Percentiles rank a stretch among this genome's conserved stretches.
Evolutionary conservation across 2,797 vertebrate species (phyloP).

Genomic region (Ctenopoma kingsleyae): DNA sequence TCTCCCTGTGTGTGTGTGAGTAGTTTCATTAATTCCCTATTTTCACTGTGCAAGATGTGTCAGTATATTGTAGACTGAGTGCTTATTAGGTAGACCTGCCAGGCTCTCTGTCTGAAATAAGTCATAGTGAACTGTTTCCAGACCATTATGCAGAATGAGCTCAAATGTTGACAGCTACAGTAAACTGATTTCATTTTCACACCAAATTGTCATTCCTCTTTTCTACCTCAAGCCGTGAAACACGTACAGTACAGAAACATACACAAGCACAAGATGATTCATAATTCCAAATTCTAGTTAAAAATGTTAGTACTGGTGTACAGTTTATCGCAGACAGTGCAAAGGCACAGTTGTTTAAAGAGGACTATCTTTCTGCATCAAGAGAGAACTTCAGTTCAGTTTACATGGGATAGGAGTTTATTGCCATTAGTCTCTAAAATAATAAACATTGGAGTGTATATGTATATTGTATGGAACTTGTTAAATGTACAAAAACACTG

Average conservation of each 20-base stretch:
- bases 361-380: neutral
- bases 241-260: conserved; percentile 10
- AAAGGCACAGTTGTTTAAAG: neutral
- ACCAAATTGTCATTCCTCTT: conserved; percentile 45
- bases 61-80: conserved; percentile 57
- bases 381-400: neutral
- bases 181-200: conserved; percentile 68
- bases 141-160: conserved; percentile 72
- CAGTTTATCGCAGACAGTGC: conserved; percentile 15
- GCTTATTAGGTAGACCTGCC: conserved; percentile 68
- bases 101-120: conserved; percentile 57
- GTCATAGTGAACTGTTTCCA: conserved; percentile 66
- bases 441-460: too few relatives aligned
- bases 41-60: conserved; percentile 61
- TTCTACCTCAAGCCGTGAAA: conserved; percentile 33
- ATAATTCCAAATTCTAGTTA: conserved; percentile 24
- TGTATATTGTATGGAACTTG: too few relatives aligned
- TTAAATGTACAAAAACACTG: too few relatives aligned
- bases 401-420: neutral
- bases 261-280: conserved; percentile 46
- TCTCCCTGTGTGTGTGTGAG: conserved; percentile 42
- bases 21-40: conserved; percentile 69
- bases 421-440: too few relatives aligned
- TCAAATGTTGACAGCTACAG: conserved; percentile 60
- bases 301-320: conserved; percentile 5